Evolutionary conservation across 2,113 vertebrate species (phyloP).

Genomic region (Lampris megalopsis): DNA sequence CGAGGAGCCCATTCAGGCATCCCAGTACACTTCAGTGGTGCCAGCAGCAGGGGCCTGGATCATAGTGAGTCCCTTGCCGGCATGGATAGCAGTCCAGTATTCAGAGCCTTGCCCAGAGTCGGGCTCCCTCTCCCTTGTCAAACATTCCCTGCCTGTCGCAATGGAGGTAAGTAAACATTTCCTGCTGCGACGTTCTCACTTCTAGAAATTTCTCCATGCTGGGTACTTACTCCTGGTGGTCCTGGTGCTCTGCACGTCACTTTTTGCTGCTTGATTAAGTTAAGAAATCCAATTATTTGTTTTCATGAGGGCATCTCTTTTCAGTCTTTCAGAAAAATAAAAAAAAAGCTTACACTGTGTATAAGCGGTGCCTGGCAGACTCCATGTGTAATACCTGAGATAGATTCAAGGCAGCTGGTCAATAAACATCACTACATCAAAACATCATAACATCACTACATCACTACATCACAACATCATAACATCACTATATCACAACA

Average conservation of each 20-base stretch:
- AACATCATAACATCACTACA: no score
- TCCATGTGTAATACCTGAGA: no score
- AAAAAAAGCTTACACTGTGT: no score
- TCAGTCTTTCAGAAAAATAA: no score
- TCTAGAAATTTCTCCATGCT: background rate
- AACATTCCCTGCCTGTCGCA: conserved; percentile 91
- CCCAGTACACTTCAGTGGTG: conserved; percentile 82
- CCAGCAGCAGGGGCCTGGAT: conserved; percentile 80
- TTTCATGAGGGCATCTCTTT: background rate
- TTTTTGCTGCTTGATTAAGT: background rate
- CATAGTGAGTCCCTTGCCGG: conserved; percentile 80
- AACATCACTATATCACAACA: no score
- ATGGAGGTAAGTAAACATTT: conserved; percentile 83
- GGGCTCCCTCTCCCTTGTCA: conserved; percentile 90
- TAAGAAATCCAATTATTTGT: background rate
- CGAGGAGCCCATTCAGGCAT: conserved; percentile 83
- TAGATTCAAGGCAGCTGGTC: no score
- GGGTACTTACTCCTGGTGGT: background rate
- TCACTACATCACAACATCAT: no score
- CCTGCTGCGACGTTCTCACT: background rate
- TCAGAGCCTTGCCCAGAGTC: conserved; percentile 83
- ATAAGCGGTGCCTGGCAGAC: no score
- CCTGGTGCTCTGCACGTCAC: background rate
- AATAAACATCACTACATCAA: no score
- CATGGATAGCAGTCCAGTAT: conserved; percentile 77